Evolutionary conservation across 2,797 vertebrate genomes (phyloP).

Genomic region (Macroramphosus scolopax): DNA sequence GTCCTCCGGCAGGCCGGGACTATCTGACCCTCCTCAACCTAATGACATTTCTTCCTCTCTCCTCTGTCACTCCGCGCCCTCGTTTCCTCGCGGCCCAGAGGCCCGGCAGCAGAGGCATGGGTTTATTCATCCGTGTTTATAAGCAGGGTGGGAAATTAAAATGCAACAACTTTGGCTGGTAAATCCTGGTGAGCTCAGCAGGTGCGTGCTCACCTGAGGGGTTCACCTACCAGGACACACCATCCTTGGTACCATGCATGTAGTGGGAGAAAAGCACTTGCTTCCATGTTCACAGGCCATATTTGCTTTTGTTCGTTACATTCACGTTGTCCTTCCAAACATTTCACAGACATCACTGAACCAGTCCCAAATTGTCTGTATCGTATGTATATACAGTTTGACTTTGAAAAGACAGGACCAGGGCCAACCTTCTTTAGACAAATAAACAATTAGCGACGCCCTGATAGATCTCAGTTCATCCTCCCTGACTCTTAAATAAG

Average conservation of each 20-base stretch:
- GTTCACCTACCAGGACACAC: too few relatives aligned
- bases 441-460: constrained; percentile 28
- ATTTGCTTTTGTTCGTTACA: too few relatives aligned
- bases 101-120: not conserved
- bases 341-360: too few relatives aligned
- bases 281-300: too few relatives aligned
- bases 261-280: too few relatives aligned
- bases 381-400: too few relatives aligned
- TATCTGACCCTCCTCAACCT: constrained; percentile 32
- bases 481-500: constrained; percentile 33
- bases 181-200: too few relatives aligned
- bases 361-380: too few relatives aligned
- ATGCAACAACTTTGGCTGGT: not conserved
- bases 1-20: constrained; percentile 17
- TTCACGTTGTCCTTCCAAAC: too few relatives aligned
- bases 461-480: constrained; percentile 20
- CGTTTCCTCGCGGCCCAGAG: not conserved
- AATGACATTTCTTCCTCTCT: constrained; percentile 23
- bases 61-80: not conserved
- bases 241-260: too few relatives aligned
- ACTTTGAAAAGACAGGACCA: constrained; percentile 11
- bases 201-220: too few relatives aligned
- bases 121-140: constrained; percentile 10
- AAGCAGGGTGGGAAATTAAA: constrained; percentile 2
- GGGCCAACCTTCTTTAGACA: constrained; percentile 12